Evolutionary conservation across 2,113 vertebrate genomes (phyloP).

Genomic region (Hippocampus abdominalis): DNA sequence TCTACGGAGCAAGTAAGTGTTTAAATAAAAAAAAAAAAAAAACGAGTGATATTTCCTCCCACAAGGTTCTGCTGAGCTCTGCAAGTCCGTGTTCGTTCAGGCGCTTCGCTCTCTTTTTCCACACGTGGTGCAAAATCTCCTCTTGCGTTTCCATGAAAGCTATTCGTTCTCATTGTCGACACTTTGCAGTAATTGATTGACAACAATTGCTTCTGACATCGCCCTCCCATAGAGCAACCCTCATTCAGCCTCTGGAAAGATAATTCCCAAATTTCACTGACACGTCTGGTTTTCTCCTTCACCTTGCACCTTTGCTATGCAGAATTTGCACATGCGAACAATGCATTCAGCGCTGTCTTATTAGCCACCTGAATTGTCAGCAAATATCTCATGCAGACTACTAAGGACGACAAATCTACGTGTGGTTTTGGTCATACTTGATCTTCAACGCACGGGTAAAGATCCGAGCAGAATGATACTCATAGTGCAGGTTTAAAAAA

Average conservation of each 20-base stretch:
- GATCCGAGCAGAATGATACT: too few relatives aligned
- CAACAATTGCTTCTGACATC: conserved; percentile 5
- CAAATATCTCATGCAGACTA: neutral
- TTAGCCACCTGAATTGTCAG: neutral
- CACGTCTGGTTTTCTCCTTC: neutral
- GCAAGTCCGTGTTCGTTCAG: conserved; percentile 12
- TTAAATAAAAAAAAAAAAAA: neutral
- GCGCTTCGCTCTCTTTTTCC: conserved; percentile 17
- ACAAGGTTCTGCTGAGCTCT: conserved; percentile 21
- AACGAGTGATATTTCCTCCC: neutral
- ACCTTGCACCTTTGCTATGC: neutral
- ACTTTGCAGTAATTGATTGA: conserved; percentile 7
- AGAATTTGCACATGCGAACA: neutral
- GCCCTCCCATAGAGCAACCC: neutral
- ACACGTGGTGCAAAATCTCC: neutral
- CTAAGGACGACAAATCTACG: neutral
- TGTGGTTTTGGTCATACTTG: neutral
- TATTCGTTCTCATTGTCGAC: conserved; percentile 12
- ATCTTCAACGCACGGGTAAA: too few relatives aligned
- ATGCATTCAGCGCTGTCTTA: neutral
- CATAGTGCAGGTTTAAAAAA: too few relatives aligned
- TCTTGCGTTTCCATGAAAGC: conserved; percentile 1
- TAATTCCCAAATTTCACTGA: neutral
- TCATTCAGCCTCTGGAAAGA: neutral
- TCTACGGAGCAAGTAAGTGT: neutral